phyloP scores from a whole-genome alignment of 2,113 vertebrate genomes.

The Eonycteris spelaea region DNA sequence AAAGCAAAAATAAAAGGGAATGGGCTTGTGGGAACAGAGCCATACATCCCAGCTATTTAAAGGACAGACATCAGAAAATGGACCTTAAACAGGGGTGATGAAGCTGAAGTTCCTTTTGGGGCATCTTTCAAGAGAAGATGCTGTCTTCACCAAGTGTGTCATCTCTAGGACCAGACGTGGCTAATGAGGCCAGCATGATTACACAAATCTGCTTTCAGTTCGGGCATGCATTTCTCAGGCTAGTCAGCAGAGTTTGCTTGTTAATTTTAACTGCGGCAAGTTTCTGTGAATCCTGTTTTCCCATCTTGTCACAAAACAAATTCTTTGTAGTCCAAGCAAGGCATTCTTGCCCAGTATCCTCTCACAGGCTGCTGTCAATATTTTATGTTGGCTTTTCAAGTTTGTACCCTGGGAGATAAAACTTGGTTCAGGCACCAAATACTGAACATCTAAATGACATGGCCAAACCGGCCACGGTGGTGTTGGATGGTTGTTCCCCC shows the following conservation, averaged over 20 bases:
- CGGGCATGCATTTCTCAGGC: neutral
- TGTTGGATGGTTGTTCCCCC: neutral
- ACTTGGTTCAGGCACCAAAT: neutral
- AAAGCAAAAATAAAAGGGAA: neutral
- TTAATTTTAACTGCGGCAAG: slow-evolving; percentile 20
- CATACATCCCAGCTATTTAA: neutral
- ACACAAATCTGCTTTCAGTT: neutral
- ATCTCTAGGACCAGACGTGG: neutral
- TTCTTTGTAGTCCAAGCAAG: neutral
- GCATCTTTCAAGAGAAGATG: neutral
- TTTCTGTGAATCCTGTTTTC: neutral
- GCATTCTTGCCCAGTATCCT: neutral
- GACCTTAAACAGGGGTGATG: neutral
- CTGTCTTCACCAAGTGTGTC: neutral
- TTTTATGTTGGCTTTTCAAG: slow-evolving; percentile 5
- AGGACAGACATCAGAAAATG: neutral
- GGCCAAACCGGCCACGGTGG: neutral
- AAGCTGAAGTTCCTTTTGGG: neutral
- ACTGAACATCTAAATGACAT: neutral
- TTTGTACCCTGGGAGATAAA: neutral
- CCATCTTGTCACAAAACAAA: neutral
- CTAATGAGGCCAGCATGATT: neutral
- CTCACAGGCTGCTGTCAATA: neutral
- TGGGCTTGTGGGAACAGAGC: neutral
- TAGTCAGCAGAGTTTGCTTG: neutral